Base-by-base conservation (phyloP, 1,140 invertebrate species). In the Camponotus pennsylvanicus region DNA sequence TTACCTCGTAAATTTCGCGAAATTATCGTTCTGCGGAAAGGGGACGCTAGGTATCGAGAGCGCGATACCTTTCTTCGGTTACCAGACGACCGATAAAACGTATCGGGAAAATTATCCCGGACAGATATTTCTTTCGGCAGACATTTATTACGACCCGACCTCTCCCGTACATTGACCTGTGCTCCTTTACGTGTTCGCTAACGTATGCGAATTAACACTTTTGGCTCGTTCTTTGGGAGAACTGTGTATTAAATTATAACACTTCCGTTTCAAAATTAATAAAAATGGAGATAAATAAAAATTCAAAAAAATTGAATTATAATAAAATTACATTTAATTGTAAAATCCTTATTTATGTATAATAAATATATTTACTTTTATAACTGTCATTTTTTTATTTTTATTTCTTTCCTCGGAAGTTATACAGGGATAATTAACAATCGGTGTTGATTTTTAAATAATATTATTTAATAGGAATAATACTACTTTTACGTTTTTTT, bases 41-140 rank as follows among this genome's bases (percentile, higher is more conserved):
- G 9, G 11, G 11, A 42, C 40, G 52, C 34, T 40, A 32, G 13
- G 27, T 27, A 27, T 6, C 18, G n/a, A 66, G 61, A 13, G 32
- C 37, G 57, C 49, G 49, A 69, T 79, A 13, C 37, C 67, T 52
- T n/a, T 67, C 63, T 1, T 79, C 67, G 37, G 32, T 79, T 67
- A 79, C 6, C 27, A 52, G 49, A 61, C 40, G 63, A 18, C 59
- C 18, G 57, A 45, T 77, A 77, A 77, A 64, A 42, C 13, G 57
- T 77, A 77, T 77, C 27, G 59, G 57, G 45, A 64, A 64, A 77
- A 77, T 77, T 63, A 45, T 8, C 21, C 18, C 40, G 21, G 40
- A 64, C 59, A 21, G 57, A 52, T 64, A 77, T 64, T 61, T 77
- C 42, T 45, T 15, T 42, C 34, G n/a, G 2, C 49, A 52, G 15